Evolutionary conservation across 1,140 invertebrate genomes (phyloP).

Genomic region (Paracyclopina nana): DNA sequence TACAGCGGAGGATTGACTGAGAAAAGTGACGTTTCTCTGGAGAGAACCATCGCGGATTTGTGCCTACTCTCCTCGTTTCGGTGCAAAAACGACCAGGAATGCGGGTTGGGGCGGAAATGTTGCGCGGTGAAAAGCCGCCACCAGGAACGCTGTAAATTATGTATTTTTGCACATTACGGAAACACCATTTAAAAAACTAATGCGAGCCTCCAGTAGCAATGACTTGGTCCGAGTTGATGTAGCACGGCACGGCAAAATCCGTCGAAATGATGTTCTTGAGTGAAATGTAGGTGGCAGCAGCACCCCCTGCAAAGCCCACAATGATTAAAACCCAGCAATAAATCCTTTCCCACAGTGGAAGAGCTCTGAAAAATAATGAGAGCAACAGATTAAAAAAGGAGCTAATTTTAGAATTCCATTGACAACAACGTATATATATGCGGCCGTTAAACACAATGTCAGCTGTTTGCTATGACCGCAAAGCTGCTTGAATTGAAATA

Average conservation of each 20-base stretch:
- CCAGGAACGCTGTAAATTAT: too few relatives aligned
- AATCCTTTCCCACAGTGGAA: conserved; percentile 28
- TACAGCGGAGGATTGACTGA: too few relatives aligned
- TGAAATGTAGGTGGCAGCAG: conserved; percentile 38
- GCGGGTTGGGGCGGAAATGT: too few relatives aligned
- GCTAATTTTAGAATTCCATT: not conserved
- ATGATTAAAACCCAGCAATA: conserved; percentile 37
- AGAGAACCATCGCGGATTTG: too few relatives aligned
- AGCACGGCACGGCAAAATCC: conserved; percentile 13
- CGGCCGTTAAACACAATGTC: not conserved
- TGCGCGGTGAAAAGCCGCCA: too few relatives aligned
- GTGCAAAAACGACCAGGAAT: too few relatives aligned
- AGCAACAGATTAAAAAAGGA: not conserved
- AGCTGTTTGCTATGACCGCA: not conserved
- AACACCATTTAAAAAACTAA: too few relatives aligned
- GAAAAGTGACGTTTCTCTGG: too few relatives aligned
- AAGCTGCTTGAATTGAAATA: not conserved
- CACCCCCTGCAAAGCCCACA: conserved; percentile 37
- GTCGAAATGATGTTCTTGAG: conserved; percentile 28
- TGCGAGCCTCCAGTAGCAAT: too few relatives aligned
- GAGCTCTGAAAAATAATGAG: conserved; percentile 22
- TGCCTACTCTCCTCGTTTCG: too few relatives aligned
- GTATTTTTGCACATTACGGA: too few relatives aligned
- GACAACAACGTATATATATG: not conserved
- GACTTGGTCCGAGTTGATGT: too few relatives aligned